A percentile compares a stretch with the other conserved stretches of the same genome.
phyloP scores from a whole-genome alignment of 2,888 invertebrate species.

The Fragum whitleyi region DNA sequence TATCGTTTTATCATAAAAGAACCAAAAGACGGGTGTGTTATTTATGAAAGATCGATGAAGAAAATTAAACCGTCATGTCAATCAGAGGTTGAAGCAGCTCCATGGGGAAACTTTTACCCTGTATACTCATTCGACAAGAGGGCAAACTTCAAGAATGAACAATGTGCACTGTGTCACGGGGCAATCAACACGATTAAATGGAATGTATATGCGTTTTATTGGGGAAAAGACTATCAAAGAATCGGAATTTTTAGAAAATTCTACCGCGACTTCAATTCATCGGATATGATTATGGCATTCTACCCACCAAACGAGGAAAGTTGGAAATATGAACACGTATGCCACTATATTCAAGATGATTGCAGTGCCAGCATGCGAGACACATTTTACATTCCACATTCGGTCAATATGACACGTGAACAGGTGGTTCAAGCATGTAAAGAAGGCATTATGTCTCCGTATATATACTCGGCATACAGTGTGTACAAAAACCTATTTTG shows the following conservation, averaged over 20 bases:
- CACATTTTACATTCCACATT: not conserved
- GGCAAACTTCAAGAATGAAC: not conserved
- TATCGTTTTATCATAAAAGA: not conserved
- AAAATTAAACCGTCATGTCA: not conserved
- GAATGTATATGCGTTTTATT: not conserved
- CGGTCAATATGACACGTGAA: not conserved
- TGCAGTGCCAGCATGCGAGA: not conserved
- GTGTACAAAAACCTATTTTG: constrained; percentile 1
- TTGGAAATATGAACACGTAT: not conserved
- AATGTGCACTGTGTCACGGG: not conserved
- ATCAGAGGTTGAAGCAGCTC: not conserved
- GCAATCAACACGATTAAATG: not conserved
- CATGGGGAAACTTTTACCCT: not conserved
- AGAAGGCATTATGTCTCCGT: not conserved
- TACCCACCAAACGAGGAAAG: not conserved
- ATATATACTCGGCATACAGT: not conserved
- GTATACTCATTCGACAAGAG: not conserved
- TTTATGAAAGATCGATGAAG: not conserved
- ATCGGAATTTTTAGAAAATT: not conserved
- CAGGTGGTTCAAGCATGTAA: constrained; percentile 1
- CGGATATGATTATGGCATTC: not conserved
- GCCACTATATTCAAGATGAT: not conserved
- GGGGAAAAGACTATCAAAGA: not conserved
- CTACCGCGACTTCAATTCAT: not conserved
- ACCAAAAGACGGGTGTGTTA: not conserved